Base-by-base conservation (phyloP, 2,888 invertebrate genomes). In the Agrotis puta region DNA sequence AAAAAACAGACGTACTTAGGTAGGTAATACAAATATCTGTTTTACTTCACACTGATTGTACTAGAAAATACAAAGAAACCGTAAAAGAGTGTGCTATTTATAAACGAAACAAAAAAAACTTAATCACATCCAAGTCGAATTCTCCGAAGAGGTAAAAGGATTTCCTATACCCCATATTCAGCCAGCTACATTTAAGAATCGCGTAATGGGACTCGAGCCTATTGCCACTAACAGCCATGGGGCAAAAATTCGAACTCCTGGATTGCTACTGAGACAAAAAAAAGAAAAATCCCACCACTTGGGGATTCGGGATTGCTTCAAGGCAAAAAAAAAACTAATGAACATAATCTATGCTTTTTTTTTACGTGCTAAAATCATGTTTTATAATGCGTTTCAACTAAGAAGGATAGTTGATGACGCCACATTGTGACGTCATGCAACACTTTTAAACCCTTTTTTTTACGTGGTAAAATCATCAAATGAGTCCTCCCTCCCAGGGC, bases 21-120 rank as follows among this genome's bases (percentile, higher is more conserved):
- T 58, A 27, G 39, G 39, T 39, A 39, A 2, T 11, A 39, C 9
- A 39, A 39, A 39, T 39, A 43, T 63, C 43, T 24, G 51, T 45
- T 58, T 75, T 16, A 56, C 13, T 64, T 63, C 47, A 80, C 50
- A 14, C 43, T 14, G 13, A 48, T 76, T 59, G 33, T 63, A 48
- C 22, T 20, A 53, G 3, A 64, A 45, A 66, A 27, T 61, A 74
- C 68, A 66, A 54, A 64, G 57, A 64, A 71, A 51, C n/a, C 11
- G 16, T 22, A n/a, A 71, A 43, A 14, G 14, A 24, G 4, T 59
- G 2, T 27, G 2, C 13, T 7, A 6, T 33, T 57, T 68, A 3
- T n/a, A 47, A 50, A 79, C 14, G 51, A 47, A 65, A 33, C 4
- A 63, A 48, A 50, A 58, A 57, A 53, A 45, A 24, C 7, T 1